Evolutionary conservation across 1,140 invertebrate species (phyloP), one percentile per base, ranked within the genome.

Genomic region (Goniozus legneri): DNA sequence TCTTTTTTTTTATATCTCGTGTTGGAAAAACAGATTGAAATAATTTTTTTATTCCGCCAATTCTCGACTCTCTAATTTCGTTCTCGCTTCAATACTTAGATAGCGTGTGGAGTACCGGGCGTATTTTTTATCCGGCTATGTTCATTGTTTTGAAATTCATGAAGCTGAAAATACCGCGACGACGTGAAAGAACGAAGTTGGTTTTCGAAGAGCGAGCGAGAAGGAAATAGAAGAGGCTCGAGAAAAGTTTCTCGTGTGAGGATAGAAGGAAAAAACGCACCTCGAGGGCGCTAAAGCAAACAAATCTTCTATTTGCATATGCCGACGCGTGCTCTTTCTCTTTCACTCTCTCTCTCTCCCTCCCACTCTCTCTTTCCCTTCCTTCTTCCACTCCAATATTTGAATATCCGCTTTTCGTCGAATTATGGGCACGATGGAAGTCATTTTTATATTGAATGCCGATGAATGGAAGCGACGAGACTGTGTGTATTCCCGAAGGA

Each of bases 131-230:
- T 51, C 42, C 33, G 41, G 42, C 38, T 27, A 4, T 45, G 38
- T 12, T 39, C 20, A 46, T 52, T 49, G 46, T 57, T 67, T 67
- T 66, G 57, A 69, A 69, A 69, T 67, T 69, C 64, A 69, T 65
- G 62, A 67, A 53, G 49, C 46, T 50, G 60, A 62, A 61, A n/a
- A n/a, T 62, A 52, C 52, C 54, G 56, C 58, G 65, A 65, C 62
- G n/a, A n/a, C 54, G 51, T 54, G 56, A 58, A 61, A 62, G 51
- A 52, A 46, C 44, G 49, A 61, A 69, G 60, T 67, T 62, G 20
- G 27, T 44, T 34, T 24, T 34, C 37, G 42, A 30, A 46, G 43
- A 45, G 38, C 37, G 35, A 44, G 41, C 42, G 52, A 55, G 57
- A 50, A 33, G 32, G 19, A 41, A 43, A 30, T 44, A 19, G 44